Evolutionary conservation across 2,888 invertebrate species (phyloP).

Genomic region (Pteria penguin): DNA sequence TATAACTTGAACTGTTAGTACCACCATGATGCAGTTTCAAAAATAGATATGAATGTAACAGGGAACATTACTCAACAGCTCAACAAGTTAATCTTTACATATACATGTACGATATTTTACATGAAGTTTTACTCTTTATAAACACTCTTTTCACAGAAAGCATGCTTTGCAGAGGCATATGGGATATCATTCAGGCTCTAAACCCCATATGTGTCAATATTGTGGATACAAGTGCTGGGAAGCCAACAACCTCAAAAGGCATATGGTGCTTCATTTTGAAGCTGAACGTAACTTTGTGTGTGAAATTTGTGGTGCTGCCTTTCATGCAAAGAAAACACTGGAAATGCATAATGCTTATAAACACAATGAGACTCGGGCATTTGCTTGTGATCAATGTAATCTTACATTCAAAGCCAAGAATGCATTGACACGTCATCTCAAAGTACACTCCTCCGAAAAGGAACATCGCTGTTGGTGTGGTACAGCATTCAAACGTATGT

Average conservation of each 20-base stretch:
- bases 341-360: conserved; percentile 78
- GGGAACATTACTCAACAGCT: too few species aligned
- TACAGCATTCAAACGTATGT: conserved; percentile 63
- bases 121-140: too few species aligned
- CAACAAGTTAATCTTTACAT: too few species aligned
- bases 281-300: conserved; percentile 77
- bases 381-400: conserved; percentile 71
- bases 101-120: too few species aligned
- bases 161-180: conserved; percentile 74
- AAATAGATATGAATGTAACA: too few species aligned
- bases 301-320: conserved; percentile 79
- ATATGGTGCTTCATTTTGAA: conserved; percentile 75
- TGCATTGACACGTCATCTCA: conserved; percentile 60
- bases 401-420: conserved; percentile 70
- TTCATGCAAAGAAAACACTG: conserved; percentile 78
- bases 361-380: conserved; percentile 75
- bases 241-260: conserved; percentile 76
- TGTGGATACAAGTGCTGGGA: conserved; percentile 77
- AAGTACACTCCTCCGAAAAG: conserved; percentile 59
- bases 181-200: conserved; percentile 68
- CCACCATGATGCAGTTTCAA: too few species aligned
- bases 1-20: too few species aligned
- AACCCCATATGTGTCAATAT: conserved; percentile 72
- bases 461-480: conserved; percentile 68
- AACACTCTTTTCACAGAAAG: conserved; percentile 60